Percentiles rank a stretch among this genome's conserved stretches.
Evolutionary conservation across 2,888 invertebrate genomes (phyloP).

Genomic region (Apomyelois bistriatella): DNA sequence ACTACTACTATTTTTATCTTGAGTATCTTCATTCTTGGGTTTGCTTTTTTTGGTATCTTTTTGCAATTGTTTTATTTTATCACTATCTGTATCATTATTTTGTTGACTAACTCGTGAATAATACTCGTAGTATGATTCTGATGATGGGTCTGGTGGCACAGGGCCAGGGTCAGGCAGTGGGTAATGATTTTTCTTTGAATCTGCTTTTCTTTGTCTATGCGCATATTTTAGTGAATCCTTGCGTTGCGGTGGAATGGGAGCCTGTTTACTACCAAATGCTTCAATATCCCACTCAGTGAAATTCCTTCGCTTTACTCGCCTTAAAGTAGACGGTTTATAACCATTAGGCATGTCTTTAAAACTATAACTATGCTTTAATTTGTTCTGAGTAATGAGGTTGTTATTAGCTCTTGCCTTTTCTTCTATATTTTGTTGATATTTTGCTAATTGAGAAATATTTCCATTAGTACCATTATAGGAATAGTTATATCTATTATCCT

Average conservation of each 20-base stretch:
- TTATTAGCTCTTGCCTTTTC: slow-evolving; percentile 75
- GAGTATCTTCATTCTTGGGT: slow-evolving; percentile 30
- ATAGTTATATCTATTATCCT: slow-evolving; percentile 55
- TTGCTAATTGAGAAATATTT: slow-evolving; percentile 78
- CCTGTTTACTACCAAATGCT: slow-evolving; percentile 56
- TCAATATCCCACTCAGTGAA: slow-evolving; percentile 81
- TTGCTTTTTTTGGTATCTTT: slow-evolving; percentile 57
- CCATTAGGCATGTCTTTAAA: slow-evolving; percentile 82
- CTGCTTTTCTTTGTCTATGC: slow-evolving; percentile 70
- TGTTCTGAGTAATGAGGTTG: slow-evolving; percentile 74
- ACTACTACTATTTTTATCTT: slow-evolving; percentile 29
- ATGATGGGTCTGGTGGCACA: slow-evolving; percentile 67
- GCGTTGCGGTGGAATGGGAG: slow-evolving; percentile 66
- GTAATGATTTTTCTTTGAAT: slow-evolving; percentile 63
- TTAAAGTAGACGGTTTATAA: slow-evolving; percentile 80
- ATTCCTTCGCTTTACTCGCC: slow-evolving; percentile 76
- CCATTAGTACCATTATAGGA: slow-evolving; percentile 55
- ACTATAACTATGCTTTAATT: slow-evolving; percentile 77
- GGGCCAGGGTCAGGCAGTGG: slow-evolving; percentile 71
- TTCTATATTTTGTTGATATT: slow-evolving; percentile 82
- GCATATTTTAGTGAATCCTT: slow-evolving; percentile 76
- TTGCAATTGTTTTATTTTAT: slow-evolving; percentile 66
- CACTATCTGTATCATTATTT: slow-evolving; percentile 71
- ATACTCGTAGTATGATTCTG: slow-evolving; percentile 75
- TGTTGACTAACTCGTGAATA: slow-evolving; percentile 76